Conservation (phyloP, 2,888 invertebrate species). For the Metallyticus violacea region DNA sequence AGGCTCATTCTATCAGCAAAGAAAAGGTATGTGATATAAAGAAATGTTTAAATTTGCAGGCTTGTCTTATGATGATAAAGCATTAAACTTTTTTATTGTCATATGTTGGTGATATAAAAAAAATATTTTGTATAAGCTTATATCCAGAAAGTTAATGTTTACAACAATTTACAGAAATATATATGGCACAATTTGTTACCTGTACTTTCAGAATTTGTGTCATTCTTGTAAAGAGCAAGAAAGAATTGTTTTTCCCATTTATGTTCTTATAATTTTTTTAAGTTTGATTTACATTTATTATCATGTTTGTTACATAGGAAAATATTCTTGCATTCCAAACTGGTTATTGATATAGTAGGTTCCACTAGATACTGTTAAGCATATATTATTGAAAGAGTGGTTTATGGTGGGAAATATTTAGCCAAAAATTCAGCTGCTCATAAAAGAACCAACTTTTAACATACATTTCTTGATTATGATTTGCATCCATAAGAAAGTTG, state of each 20-base stretch:
- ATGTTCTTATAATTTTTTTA: background rate
- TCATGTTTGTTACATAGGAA: background rate
- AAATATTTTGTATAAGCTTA: background rate
- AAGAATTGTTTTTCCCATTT: background rate
- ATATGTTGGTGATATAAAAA: background rate
- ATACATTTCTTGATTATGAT: background rate
- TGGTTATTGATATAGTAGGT: background rate
- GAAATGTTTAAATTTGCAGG: background rate
- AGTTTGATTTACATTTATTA: background rate
- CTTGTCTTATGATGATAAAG: background rate
- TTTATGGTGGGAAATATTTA: background rate
- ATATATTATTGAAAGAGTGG: background rate
- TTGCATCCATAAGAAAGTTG: background rate
- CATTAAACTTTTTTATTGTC: background rate
- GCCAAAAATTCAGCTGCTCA: background rate
- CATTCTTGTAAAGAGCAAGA: background rate
- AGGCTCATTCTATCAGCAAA: background rate
- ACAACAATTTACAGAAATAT: background rate
- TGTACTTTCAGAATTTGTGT: background rate
- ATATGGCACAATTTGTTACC: background rate
- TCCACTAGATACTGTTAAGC: background rate
- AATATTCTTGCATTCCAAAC: slow-evolving; percentile 14
- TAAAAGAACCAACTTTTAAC: background rate
- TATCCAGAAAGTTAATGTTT: background rate
- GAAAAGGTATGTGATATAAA: background rate